Percentiles rank a stretch among this genome's conserved stretches.
These are phyloP conservation scores for Nebria ingens DNA, from an alignment of 1,140 invertebrate genomes.

Conservation along the genomic window DNA sequence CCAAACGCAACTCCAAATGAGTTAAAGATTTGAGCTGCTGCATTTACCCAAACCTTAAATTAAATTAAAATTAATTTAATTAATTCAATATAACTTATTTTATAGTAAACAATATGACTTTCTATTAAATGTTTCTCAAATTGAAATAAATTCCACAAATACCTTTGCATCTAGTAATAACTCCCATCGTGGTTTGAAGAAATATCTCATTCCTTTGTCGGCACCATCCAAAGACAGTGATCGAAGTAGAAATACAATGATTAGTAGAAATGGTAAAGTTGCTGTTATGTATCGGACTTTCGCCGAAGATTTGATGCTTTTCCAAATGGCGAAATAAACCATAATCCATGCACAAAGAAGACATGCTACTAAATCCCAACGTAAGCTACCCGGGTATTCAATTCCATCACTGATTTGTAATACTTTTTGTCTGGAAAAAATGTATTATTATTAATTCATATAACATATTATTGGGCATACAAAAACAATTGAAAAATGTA, in stretches of 20 bases:
- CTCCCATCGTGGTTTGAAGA: constrained; percentile 81
- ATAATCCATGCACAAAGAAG: constrained; percentile 79
- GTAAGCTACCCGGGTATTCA: constrained; percentile 64
- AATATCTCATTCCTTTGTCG: constrained; percentile 65
- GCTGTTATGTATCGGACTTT: constrained; percentile 79
- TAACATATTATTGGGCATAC: too few species aligned
- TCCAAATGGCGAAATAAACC: constrained; percentile 89
- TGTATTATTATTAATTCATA: neutral
- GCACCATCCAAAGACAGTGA: constrained; percentile 75
- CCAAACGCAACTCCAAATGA: constrained; percentile 86
- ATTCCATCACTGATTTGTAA: constrained; percentile 72
- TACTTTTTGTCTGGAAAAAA: constrained; percentile 69
- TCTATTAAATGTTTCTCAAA: neutral
- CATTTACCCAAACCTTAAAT: constrained; percentile 77
- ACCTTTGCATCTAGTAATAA: constrained; percentile 72
- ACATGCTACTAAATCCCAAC: constrained; percentile 80
- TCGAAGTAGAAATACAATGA: constrained; percentile 67
- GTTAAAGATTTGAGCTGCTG: constrained; percentile 86
- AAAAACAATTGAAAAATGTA: too few species aligned
- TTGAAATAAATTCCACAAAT: neutral
- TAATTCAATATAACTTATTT: constrained; percentile 14
- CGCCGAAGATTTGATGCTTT: constrained; percentile 78
- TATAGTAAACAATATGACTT: neutral
- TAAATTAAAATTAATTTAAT: constrained; percentile 11
- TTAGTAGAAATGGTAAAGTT: constrained; percentile 71